Percentiles rank a stretch among this genome's conserved stretches.
Conservation (phyloP, 2,113 vertebrate genomes). For the Myrmecophaga tridactyla region DNA sequence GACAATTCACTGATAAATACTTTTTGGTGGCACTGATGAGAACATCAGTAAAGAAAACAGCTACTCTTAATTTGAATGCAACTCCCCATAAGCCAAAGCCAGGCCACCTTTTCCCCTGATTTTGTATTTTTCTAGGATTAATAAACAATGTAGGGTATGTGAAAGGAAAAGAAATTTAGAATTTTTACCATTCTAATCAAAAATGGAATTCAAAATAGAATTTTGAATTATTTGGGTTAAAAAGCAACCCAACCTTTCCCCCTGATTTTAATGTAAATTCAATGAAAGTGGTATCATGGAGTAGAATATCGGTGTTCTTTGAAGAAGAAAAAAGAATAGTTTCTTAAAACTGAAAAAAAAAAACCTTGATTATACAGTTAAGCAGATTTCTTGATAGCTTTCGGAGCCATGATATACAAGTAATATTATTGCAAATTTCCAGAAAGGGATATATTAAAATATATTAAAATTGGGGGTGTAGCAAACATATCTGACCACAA, state of each 20-base stretch:
- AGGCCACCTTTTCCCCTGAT: neutral
- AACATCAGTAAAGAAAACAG: neutral
- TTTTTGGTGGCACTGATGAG: neutral
- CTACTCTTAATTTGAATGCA: constrained; percentile 1
- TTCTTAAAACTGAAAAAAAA: neutral
- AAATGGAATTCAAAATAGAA: neutral
- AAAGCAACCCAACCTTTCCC: neutral
- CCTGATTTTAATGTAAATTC: neutral
- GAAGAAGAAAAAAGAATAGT: neutral
- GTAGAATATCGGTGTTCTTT: neutral
- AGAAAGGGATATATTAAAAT: neutral
- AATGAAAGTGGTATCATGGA: neutral
- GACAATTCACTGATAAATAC: neutral
- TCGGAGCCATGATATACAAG: neutral
- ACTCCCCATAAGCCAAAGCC: neutral
- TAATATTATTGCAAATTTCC: neutral
- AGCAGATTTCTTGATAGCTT: neutral
- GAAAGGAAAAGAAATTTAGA: neutral
- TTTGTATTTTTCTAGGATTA: neutral
- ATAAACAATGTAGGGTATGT: neutral
- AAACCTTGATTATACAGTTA: neutral
- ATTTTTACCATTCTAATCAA: neutral
- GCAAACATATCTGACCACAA: neutral
- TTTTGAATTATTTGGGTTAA: neutral
- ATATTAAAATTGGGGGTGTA: neutral